phyloP scores from a whole-genome alignment of 2,797 vertebrate species.

The Falco concolor region DNA sequence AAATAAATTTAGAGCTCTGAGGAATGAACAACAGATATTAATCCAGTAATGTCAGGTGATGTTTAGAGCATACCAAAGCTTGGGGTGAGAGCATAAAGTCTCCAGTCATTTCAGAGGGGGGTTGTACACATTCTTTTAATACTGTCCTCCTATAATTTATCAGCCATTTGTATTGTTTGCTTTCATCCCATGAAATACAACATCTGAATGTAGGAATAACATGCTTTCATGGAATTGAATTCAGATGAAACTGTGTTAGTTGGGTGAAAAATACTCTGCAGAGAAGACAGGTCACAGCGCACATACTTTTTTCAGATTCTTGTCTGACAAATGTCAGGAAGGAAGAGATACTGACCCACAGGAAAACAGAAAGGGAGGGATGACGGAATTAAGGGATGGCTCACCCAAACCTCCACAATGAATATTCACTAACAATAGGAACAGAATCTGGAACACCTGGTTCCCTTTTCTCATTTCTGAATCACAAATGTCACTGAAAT shows the following conservation, averaged over 20 bases:
- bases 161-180: background rate
- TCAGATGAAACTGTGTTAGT: background rate
- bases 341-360: background rate
- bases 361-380: background rate
- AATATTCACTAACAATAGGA: background rate
- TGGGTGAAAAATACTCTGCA: background rate
- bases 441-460: background rate
- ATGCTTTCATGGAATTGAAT: background rate
- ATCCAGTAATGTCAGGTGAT: background rate
- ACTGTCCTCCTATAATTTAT: background rate
- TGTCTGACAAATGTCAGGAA: background rate
- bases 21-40: background rate
- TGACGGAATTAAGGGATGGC: rapidly evolving
- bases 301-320: background rate
- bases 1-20: background rate
- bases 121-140: background rate
- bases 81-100: background rate
- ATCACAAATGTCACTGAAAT: background rate
- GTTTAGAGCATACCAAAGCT: background rate
- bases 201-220: background rate
- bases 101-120: background rate
- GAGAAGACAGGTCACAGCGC: background rate
- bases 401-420: background rate
- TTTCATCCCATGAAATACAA: background rate
- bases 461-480: background rate